These are phyloP conservation scores for Drosophila helvetica DNA, from an alignment of 2,888 invertebrate species.

Conservation along the genomic window DNA sequence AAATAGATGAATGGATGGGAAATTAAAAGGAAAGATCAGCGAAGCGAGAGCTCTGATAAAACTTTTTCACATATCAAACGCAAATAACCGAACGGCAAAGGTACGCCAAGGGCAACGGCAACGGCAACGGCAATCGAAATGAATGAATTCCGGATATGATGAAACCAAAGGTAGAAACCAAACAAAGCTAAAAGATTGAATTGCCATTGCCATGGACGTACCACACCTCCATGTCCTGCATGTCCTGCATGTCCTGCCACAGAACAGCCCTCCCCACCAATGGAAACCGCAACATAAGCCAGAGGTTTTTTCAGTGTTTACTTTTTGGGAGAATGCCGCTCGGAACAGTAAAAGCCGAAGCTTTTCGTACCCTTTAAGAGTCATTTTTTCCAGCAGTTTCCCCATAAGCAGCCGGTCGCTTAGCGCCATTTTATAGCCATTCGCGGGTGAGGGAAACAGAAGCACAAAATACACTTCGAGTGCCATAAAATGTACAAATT, in stretches of 20 bases:
- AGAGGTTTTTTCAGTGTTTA: neutral
- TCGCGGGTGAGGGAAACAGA: no score
- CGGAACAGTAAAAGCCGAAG: neutral
- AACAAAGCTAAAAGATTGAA: neutral
- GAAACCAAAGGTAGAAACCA: neutral
- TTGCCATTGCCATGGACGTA: neutral
- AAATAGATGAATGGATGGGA: neutral
- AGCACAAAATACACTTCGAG: no score
- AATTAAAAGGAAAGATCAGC: slow-evolving; percentile 36
- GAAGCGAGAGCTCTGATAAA: slow-evolving; percentile 58
- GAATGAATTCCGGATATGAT: neutral
- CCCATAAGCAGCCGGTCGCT: no score
- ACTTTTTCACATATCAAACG: slow-evolving; percentile 38
- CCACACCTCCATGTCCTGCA: neutral
- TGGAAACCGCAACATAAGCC: neutral
- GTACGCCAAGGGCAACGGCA: no score
- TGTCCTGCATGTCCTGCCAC: neutral
- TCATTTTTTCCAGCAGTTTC: no score
- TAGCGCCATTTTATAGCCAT: no score
- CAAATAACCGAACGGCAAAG: slow-evolving; percentile 24
- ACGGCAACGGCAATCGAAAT: no score
- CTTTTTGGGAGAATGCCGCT: neutral
- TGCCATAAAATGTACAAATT: no score
- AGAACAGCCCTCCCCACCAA: neutral
- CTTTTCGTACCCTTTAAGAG: neutral